A percentile compares a stretch with the other conserved stretches of the same genome.
These are phyloP conservation scores for Cyclargus thomasi DNA, from an alignment of 1,140 invertebrate genomes.

Conservation along the genomic window DNA sequence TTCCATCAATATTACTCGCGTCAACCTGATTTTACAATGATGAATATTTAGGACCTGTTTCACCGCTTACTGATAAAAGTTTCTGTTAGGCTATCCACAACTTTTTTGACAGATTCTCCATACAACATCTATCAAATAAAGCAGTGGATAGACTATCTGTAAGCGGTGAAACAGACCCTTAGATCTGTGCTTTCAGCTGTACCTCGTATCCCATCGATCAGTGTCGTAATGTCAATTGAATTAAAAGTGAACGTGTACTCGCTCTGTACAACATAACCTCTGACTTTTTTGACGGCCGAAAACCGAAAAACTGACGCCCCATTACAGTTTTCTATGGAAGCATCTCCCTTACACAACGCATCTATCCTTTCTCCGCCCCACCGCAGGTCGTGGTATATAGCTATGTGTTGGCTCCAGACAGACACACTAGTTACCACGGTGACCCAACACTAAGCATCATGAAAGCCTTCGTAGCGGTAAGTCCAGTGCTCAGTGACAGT, in stretches of 20 bases:
- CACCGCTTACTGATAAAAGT: too few relatives aligned
- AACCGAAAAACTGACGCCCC: constrained; percentile 47
- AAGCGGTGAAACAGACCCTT: too few relatives aligned
- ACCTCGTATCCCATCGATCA: not conserved
- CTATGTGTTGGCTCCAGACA: constrained; percentile 35
- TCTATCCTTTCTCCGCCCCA: constrained; percentile 70
- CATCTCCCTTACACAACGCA: constrained; percentile 64
- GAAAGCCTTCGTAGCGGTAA: constrained; percentile 72
- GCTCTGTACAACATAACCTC: constrained; percentile 16
- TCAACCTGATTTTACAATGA: not conserved
- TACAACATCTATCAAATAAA: too few relatives aligned
- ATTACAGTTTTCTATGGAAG: constrained; percentile 57
- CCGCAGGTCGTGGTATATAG: constrained; percentile 59
- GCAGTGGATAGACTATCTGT: too few relatives aligned
- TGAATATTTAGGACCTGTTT: not conserved
- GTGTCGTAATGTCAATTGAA: constrained; percentile 14
- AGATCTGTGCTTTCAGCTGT: not conserved
- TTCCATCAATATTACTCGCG: not conserved
- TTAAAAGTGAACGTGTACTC: constrained; percentile 18
- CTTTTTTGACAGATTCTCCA: too few relatives aligned
- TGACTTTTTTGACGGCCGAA: constrained; percentile 40
- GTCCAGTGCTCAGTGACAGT: constrained; percentile 53
- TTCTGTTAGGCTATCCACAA: too few relatives aligned
- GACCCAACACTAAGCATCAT: constrained; percentile 65
- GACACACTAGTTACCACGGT: constrained; percentile 60